Base-by-base conservation (phyloP, 1,140 invertebrate species). In the Calosoma granatense region DNA sequence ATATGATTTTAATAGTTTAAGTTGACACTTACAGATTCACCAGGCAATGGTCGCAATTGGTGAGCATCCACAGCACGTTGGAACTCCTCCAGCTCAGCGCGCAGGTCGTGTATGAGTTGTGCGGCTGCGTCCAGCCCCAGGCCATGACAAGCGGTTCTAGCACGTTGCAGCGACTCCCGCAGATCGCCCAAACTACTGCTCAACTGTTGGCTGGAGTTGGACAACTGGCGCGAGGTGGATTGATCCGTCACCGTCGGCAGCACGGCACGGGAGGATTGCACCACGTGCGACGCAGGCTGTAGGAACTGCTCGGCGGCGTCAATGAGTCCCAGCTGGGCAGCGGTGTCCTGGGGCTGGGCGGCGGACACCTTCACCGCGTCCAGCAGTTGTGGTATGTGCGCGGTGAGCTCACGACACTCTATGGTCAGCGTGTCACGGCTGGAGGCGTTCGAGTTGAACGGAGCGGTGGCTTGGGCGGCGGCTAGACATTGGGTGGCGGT, bases 401-500 rank as follows among this genome's bases (percentile, higher is more conserved):
- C 86, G 9, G 83, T 82, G 22, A 96, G 83, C 2, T 78, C 74
- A 55, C 81, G 79, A 65, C 90, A 92, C 62, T 92, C 87, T 43
- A 80, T 74, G n/a, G 84, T 73, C 0, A 97, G 73, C 41, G 88
- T 83, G 61, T 90, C 85, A 66, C 39, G 72, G 67, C 79, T 85
- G 43, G 72, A 72, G 56, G 69, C 66, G 61, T 84, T 91, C 19
- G 78, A 83, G 74, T 87, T 92, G 71, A 90, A 81, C 15, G 65
- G 47, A 56, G 70, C 64, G 51, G 64, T 70, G 56, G 85, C 89
- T 59, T 96, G 92, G 0, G 88, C 83, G 0, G 89, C 86, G 20
- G 88, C 83, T 47, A 97, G 88, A 57, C 93, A 88, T 67, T 97
- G 94, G 0, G 92, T 96, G 0, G 92, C 91, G 39, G 88, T 86